phyloP scores from a whole-genome alignment of 2,797 vertebrate species.

The Hoplostethus atlanticus region DNA sequence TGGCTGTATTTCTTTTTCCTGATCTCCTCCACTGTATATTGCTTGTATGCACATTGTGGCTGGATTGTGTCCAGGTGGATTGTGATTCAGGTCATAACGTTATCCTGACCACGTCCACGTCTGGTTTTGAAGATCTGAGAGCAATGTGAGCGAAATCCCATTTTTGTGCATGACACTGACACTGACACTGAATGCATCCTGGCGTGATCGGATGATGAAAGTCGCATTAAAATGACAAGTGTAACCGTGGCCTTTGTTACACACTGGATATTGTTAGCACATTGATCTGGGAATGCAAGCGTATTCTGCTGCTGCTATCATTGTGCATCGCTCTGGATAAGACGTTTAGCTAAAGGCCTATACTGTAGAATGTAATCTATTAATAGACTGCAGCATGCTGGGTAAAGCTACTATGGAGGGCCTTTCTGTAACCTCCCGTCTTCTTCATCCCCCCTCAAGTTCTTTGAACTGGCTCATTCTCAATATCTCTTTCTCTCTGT shows the following conservation, averaged over 20 bases:
- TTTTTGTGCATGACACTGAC: conserved; percentile 5
- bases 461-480: conserved; percentile 45
- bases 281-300: too few relatives aligned
- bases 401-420: conserved; percentile 3
- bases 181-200: background rate
- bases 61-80: too few relatives aligned
- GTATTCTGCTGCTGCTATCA: too few relatives aligned
- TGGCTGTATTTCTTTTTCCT: too few relatives aligned
- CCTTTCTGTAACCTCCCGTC: conserved; percentile 25
- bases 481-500: conserved; percentile 47
- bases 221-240: conserved; percentile 8
- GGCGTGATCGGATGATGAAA: conserved; percentile 11
- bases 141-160: conserved; percentile 3
- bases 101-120: background rate
- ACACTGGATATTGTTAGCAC: too few relatives aligned
- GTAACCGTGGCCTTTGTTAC: conserved; percentile 14
- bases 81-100: too few relatives aligned
- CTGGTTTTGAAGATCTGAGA: conserved; percentile 2
- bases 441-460: conserved; percentile 19
- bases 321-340: background rate
- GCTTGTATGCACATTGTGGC: background rate
- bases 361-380: conserved; percentile 24
- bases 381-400: conserved; percentile 12
- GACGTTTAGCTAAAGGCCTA: conserved; percentile 27
- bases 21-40: background rate